Base-by-base conservation (phyloP, 2,113 vertebrate genomes). In the Galeopterus variegatus region DNA sequence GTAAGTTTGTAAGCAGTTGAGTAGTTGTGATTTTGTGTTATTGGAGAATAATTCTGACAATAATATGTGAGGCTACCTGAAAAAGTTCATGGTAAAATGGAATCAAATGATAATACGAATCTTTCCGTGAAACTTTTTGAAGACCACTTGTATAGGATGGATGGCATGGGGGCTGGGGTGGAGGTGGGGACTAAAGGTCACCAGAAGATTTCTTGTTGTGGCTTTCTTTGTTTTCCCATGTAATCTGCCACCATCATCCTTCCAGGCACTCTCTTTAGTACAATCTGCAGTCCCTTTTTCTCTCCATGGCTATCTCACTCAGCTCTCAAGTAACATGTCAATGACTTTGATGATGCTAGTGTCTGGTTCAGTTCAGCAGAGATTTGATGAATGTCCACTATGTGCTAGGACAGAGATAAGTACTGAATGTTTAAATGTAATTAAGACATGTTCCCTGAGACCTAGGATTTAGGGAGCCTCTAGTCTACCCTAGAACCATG, bases 1-100 rank as follows among this genome's bases (percentile, higher is more conserved):
- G 17, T 82, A 88, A 41, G 21, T 86, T 64, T 41, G 85, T 64
- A 65, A 58, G 23, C 18, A 79, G 7, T 54, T 90, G 33, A 82
- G 11, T 90, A 52, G 8, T 26, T 88, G 13, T 65, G 7, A 80
- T 93, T 96, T 79, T 87, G 24, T 33, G 28, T 31, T 96, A 90
- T 64, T 6, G 48, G 24, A 85, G 69, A 79, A n/a, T 75, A 36
- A 86, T 50, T 33, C 21, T 92, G 73, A 65, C 45, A 48, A 14
- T 33, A 67, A 60, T 58, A 17, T 41, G 41, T 41, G 41, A 41
- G 41, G 41, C 41, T 41, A 41, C 41, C 41, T 41, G 41, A 41
- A 41, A 41, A 41, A 41, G 41, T 41, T 41, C 41, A 41, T 41
- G 41, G 41, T 41, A 41, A 41, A 41, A 41, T 41, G 41, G 41